These are phyloP conservation scores for Mus pahari DNA, from an alignment of 2,113 vertebrate species.

Conservation along the genomic window DNA sequence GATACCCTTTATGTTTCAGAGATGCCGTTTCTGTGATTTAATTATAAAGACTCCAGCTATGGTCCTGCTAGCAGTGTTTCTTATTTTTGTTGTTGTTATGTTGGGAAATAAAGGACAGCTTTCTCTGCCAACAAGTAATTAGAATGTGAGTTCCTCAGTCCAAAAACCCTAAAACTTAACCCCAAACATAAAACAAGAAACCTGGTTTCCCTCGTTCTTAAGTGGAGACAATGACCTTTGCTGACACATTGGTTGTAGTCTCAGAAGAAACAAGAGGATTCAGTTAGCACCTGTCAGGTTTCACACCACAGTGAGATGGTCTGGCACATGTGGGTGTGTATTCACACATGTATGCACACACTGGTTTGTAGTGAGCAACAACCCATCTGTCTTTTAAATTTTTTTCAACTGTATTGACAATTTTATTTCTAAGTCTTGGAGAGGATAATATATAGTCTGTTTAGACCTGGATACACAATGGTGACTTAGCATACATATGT, in stretches of 20 bases:
- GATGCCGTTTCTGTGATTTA: background rate
- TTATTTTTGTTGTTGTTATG: background rate
- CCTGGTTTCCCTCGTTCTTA: background rate
- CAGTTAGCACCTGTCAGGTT: background rate
- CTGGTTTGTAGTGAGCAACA: background rate
- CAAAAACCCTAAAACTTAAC: background rate
- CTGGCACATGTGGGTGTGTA: background rate
- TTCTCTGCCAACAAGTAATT: background rate
- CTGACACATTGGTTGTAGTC: background rate
- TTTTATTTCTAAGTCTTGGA: background rate
- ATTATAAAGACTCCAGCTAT: background rate
- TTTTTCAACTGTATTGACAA: background rate
- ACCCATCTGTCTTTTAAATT: background rate
- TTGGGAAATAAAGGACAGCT: background rate
- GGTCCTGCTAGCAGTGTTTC: background rate
- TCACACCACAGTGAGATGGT: background rate
- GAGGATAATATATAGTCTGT: background rate
- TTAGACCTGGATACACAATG: background rate
- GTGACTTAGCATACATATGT: background rate
- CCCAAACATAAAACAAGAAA: background rate
- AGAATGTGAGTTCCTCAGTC: background rate
- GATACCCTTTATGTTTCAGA: background rate
- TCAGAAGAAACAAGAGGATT: background rate
- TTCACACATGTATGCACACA: background rate
- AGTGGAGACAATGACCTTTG: background rate